Evolutionary conservation across 2,888 invertebrate genomes (phyloP).

Genomic region (Dusona sp.): DNA sequence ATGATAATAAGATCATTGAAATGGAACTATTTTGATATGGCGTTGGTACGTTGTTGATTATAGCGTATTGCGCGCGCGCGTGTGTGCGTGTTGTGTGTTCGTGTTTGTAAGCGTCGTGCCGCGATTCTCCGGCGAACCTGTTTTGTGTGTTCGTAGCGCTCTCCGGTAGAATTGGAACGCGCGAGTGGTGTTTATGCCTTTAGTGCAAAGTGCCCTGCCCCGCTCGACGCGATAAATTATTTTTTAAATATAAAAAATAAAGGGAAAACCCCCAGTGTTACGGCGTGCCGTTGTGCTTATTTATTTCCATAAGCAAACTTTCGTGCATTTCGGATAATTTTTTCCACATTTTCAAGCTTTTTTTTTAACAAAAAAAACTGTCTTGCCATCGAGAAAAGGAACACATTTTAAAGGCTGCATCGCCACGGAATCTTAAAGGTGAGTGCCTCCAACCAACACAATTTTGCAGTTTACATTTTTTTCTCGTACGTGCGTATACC

Average conservation of each 20-base stretch:
- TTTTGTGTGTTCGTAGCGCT: constrained; percentile 75
- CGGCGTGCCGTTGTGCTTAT: constrained; percentile 34
- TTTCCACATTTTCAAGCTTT: background rate
- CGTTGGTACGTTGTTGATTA: constrained; percentile 49
- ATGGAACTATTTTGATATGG: constrained; percentile 79
- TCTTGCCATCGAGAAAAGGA: constrained; percentile 13
- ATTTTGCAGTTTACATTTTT: constrained; percentile 51
- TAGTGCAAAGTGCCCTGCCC: constrained; percentile 71
- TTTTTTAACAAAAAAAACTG: constrained; percentile 22
- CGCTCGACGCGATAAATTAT: constrained; percentile 59
- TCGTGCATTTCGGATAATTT: constrained; percentile 6
- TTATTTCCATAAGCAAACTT: background rate
- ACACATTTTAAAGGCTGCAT: constrained; percentile 50
- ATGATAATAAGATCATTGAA: background rate
- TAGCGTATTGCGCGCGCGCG: constrained; percentile 65
- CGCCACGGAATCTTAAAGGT: constrained; percentile 64
- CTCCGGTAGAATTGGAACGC: constrained; percentile 77
- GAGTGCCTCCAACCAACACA: constrained; percentile 55
- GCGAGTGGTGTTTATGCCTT: constrained; percentile 78
- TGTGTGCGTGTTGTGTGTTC: constrained; percentile 72
- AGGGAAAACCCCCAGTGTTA: constrained; percentile 41
- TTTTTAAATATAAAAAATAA: constrained; percentile 20
- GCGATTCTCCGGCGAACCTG: constrained; percentile 78
- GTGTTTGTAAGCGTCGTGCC: constrained; percentile 74
- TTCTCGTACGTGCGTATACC: constrained; percentile 1